Percentiles rank a stretch among this genome's conserved stretches.
phyloP scores from a whole-genome alignment of 53 echinoderm and acorn worm genomes.

The Echinometra lucunter region DNA sequence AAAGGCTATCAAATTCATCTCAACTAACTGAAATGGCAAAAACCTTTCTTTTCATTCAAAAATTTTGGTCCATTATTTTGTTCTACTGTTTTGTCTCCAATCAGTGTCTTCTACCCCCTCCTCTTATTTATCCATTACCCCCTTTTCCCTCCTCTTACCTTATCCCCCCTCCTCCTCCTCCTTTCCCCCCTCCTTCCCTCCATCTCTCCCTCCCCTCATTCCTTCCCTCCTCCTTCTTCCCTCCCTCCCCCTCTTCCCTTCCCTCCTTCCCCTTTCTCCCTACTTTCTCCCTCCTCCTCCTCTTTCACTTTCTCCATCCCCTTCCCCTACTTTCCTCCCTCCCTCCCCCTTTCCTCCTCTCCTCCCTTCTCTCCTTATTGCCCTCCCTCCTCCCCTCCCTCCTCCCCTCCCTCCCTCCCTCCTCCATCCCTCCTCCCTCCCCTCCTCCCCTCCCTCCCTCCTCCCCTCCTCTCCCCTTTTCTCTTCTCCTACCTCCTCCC shows the following conservation, averaged over 20 bases:
- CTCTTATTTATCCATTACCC: too few relatives aligned
- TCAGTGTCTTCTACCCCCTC: too few relatives aligned
- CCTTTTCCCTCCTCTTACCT: too few relatives aligned
- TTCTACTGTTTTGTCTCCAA: background rate
- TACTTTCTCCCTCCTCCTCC: too few relatives aligned
- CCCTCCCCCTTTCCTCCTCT: background rate
- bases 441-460: background rate
- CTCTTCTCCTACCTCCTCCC: background rate
- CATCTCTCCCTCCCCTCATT: background rate
- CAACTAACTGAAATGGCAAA: too few relatives aligned
- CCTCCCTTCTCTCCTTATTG: too few relatives aligned
- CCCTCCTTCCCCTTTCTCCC: background rate
- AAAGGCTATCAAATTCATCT: too few relatives aligned
- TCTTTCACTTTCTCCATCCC: background rate
- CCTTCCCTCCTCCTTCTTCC: background rate
- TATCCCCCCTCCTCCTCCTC: too few relatives aligned
- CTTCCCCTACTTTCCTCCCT: background rate
- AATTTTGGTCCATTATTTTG: too few relatives aligned
- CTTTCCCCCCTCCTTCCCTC: background rate
- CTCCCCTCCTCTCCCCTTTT: background rate
- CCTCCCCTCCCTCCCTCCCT: background rate
- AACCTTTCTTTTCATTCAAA: too few relatives aligned
- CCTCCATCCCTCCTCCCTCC: too few relatives aligned
- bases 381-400: background rate
- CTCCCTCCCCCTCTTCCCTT: background rate